Conservation (phyloP, 2,888 invertebrate genomes). For the Synanthedon andrenaeformis region DNA sequence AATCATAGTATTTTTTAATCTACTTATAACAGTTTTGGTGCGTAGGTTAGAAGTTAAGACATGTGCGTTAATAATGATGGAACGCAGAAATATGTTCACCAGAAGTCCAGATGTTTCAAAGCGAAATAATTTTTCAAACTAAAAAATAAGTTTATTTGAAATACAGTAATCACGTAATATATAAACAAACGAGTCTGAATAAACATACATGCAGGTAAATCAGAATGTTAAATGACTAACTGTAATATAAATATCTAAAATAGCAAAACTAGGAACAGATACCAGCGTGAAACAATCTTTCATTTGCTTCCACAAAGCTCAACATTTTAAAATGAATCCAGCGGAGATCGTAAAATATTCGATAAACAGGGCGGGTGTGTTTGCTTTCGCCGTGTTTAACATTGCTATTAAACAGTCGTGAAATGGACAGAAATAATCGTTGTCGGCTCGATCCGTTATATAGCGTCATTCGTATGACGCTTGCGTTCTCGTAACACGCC, state of each 20-base stretch:
- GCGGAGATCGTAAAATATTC: slow-evolving; percentile 67
- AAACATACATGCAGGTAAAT: slow-evolving; percentile 64
- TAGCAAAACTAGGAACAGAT: slow-evolving; percentile 49
- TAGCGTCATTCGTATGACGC: slow-evolving; percentile 59
- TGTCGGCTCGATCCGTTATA: slow-evolving; percentile 61
- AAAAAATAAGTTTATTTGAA: slow-evolving; percentile 56
- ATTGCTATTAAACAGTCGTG: slow-evolving; percentile 70
- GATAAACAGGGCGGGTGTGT: slow-evolving; percentile 66
- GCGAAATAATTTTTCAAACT: slow-evolving; percentile 45
- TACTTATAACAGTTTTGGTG: no score
- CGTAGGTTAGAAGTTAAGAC: no score
- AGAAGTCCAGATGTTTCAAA: slow-evolving; percentile 20
- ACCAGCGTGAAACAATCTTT: slow-evolving; percentile 59
- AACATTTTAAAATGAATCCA: slow-evolving; percentile 65
- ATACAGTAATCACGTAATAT: slow-evolving; percentile 56
- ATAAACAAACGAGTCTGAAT: slow-evolving; percentile 60
- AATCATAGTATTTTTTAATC: no score
- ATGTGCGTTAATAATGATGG: not conserved
- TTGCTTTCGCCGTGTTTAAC: slow-evolving; percentile 67
- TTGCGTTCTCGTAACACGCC: slow-evolving; percentile 39
- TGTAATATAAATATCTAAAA: slow-evolving; percentile 66
- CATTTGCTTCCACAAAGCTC: slow-evolving; percentile 57
- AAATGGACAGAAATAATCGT: slow-evolving; percentile 68
- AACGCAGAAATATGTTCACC: not conserved
- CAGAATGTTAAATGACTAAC: slow-evolving; percentile 67